A percentile compares a stretch with the other conserved stretches of the same genome.
phyloP scores from a whole-genome alignment of 2,888 invertebrate species.

The Lissocephala sabroskyi region DNA sequence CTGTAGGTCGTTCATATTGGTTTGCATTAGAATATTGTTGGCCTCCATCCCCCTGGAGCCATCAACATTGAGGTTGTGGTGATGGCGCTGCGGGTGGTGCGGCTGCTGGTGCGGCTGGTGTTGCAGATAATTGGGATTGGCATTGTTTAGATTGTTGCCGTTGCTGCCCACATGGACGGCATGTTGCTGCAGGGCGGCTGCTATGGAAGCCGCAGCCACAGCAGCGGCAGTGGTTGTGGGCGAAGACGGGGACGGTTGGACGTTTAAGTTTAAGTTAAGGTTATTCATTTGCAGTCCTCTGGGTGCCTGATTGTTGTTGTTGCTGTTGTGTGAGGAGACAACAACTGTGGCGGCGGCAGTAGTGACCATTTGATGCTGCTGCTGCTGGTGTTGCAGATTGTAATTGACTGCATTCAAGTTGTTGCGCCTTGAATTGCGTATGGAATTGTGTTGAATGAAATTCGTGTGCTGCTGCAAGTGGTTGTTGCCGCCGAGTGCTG shows the following conservation, averaged over 20 bases:
- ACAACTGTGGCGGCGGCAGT: slow-evolving; percentile 67
- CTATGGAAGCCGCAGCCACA: slow-evolving; percentile 46
- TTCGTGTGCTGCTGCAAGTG: slow-evolving; percentile 57
- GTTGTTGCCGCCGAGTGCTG: slow-evolving; percentile 32
- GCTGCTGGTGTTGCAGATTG: slow-evolving; percentile 59
- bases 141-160: slow-evolving; percentile 40
- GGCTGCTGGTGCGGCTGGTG: slow-evolving; percentile 31
- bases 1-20: slow-evolving; percentile 70
- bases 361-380: slow-evolving; percentile 56
- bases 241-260: slow-evolving; percentile 44
- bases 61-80: slow-evolving; percentile 58
- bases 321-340: slow-evolving; percentile 41
- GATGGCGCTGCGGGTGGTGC: slow-evolving; percentile 37
- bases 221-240: slow-evolving; percentile 67
- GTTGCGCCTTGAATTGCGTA: slow-evolving; percentile 68
- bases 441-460: slow-evolving; percentile 69
- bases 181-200: slow-evolving; percentile 46
- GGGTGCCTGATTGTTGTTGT: slow-evolving; percentile 43
- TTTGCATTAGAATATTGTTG: slow-evolving; percentile 69
- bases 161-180: slow-evolving; percentile 40
- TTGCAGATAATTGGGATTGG: slow-evolving; percentile 53
- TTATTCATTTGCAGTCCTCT: slow-evolving; percentile 67
- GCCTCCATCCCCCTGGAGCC: slow-evolving; percentile 36
- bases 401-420: slow-evolving; percentile 62
- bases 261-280: slow-evolving; percentile 68